phyloP scores from a whole-genome alignment of 2,888 invertebrate genomes.

The Nowickia ferox region DNA sequence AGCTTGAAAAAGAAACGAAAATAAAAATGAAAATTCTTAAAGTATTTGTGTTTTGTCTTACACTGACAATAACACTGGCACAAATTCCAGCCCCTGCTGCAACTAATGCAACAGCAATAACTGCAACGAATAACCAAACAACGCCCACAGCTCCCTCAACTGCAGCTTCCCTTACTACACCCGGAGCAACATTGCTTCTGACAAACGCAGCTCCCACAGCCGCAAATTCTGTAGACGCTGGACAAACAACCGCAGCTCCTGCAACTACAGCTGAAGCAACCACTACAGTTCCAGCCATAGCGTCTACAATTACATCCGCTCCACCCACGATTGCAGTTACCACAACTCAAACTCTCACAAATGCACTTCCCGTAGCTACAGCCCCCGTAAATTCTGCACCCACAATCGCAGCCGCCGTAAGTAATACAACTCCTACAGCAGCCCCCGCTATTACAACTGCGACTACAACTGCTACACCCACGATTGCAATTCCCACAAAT shows the following conservation, averaged over 20 bases:
- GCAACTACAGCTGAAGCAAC: no score
- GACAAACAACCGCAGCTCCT: no score
- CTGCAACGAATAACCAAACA: neutral
- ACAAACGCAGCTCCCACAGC: neutral
- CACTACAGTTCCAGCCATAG: no score
- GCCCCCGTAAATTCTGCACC: neutral
- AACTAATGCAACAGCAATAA: neutral
- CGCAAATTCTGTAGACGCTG: neutral
- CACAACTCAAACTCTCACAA: neutral
- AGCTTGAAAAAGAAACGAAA: no score
- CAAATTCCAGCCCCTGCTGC: neutral
- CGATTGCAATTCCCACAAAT: no score
- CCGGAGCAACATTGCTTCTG: neutral
- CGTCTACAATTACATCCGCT: no score
- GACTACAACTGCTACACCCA: neutral
- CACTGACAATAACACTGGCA: neutral
- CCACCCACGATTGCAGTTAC: no score
- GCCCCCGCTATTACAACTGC: no score
- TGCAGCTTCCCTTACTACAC: neutral
- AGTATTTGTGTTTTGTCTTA: constrained; percentile 4
- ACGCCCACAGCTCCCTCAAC: neutral
- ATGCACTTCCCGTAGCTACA: neutral
- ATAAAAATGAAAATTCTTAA: neutral
- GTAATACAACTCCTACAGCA: neutral
- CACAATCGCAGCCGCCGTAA: neutral